Evolutionary conservation across 1,140 invertebrate species (phyloP).

Genomic region (Drosophila persimilis): DNA sequence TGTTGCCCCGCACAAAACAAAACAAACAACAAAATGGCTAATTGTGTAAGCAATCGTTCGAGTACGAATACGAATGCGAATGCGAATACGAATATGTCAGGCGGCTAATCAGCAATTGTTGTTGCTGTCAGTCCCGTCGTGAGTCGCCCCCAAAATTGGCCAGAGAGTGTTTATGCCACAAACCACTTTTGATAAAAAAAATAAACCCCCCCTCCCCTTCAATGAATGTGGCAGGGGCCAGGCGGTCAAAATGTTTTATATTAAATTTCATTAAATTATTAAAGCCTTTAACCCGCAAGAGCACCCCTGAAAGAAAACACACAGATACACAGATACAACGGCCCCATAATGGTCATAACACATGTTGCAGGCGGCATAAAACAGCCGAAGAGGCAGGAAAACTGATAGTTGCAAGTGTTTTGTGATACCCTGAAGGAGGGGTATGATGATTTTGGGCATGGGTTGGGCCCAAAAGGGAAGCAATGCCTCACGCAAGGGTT

Average conservation of each 20-base stretch:
- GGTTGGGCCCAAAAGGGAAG: no score
- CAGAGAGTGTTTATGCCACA: background rate
- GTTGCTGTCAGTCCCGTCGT: constrained; percentile 56
- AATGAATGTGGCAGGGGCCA: constrained; percentile 47
- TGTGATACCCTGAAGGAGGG: background rate
- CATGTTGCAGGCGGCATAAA: constrained; percentile 22
- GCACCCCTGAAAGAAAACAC: constrained; percentile 16
- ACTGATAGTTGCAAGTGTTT: constrained; percentile 44
- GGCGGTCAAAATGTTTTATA: constrained; percentile 64
- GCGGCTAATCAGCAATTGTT: constrained; percentile 66
- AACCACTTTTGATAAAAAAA: constrained; percentile 4
- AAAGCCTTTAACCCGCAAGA: constrained; percentile 36
- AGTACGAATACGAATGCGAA: no score
- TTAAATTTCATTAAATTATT: constrained; percentile 68
- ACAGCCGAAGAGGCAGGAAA: background rate
- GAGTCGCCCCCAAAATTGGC: constrained; percentile 8
- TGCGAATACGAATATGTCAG: constrained; percentile 20
- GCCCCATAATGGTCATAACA: constrained; percentile 14
- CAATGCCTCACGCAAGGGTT: no score
- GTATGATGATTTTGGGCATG: no score
- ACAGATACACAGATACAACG: no score
- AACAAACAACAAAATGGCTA: constrained; percentile 69
- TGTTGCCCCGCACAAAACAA: constrained; percentile 14
- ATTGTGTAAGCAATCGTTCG: constrained; percentile 57
- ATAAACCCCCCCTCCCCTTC: background rate